phyloP scores from a whole-genome alignment of 1,140 invertebrate genomes.

The Eupristina koningsbergeri region DNA sequence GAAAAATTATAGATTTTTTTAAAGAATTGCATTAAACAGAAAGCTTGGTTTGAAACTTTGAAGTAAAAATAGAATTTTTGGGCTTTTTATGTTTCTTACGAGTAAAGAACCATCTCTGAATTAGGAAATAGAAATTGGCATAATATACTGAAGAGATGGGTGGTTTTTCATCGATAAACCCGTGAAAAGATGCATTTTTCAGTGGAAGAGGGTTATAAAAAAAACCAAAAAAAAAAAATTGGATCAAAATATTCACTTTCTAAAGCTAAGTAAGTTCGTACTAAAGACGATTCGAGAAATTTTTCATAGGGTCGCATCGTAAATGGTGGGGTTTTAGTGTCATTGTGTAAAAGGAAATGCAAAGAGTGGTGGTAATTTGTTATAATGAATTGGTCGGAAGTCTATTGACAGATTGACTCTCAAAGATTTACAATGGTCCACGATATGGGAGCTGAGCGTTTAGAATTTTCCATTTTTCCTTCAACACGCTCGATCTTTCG shows the following conservation, averaged over 20 bases:
- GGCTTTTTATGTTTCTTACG: too few relatives aligned
- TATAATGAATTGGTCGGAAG: slow-evolving; percentile 45
- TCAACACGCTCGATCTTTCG: background rate
- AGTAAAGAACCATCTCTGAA: too few relatives aligned
- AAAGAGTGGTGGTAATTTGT: slow-evolving; percentile 38
- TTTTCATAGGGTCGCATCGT: background rate
- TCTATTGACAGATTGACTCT: slow-evolving; percentile 44
- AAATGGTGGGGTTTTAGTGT: slow-evolving; percentile 30
- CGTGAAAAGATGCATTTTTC: background rate
- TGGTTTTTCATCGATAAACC: background rate
- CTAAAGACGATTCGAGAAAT: slow-evolving; percentile 34
- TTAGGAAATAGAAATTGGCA: background rate
- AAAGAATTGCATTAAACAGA: too few relatives aligned
- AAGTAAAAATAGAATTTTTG: too few relatives aligned
- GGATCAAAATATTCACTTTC: background rate
- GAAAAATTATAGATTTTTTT: too few relatives aligned
- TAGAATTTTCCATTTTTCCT: background rate
- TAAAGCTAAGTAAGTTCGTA: background rate
- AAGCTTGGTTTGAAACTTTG: too few relatives aligned
- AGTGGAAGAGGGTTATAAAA: background rate
- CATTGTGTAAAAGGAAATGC: slow-evolving; percentile 17
- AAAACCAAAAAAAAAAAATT: background rate
- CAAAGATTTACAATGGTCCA: slow-evolving; percentile 4
- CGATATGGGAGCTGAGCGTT: slow-evolving; percentile 23
- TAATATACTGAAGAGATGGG: background rate